Base-by-base conservation (phyloP, 2,797 vertebrate genomes). In the Crax fasciolata region DNA sequence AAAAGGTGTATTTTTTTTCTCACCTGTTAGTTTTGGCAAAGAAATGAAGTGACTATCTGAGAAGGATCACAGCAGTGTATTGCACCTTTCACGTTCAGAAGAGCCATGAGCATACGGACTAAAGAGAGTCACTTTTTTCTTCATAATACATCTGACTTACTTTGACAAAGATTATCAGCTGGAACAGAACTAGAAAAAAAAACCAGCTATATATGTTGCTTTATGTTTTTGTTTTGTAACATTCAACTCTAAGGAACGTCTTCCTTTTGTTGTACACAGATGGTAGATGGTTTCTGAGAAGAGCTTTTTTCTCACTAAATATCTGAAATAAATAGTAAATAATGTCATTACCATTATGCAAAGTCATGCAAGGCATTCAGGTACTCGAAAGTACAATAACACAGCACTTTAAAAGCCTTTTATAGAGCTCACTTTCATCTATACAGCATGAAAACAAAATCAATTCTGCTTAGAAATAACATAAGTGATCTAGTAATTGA, bases 381-480 rank as follows among this genome's bases (percentile, higher is more conserved):
- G 74, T 87, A 88, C 19, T 39, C 61, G 54, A 80, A 95, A 93
- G 21, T 62, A 80, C 13, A 92, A 84, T 8, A 90, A 41, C 13
- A 48, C 7, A 27, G 44, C 24, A 54, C 44, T 96, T 93, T 78
- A 72, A 93, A 89, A 96, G 73, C 72, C 62, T 93, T 95, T 94
- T 74, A 79, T 67, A 74, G 71, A 86, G 84, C 75, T 89, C 89
- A 41, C 59, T 90, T 96, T 92, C 75, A 92, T 96, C 63, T 92
- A 77, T 51, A 86, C 54, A 82, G 85, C 65, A 93, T 14, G 13
- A 90, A 98, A 97, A 80, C 83, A 97, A 95, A 97, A 97, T 97
- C 85, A 94, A 49, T 95, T 94, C 93, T 96, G 68, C 85, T 96
- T 97, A 97, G 95, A 96, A 96, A 93, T 86, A 97, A 87, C 72